Evolutionary conservation across 2,797 vertebrate genomes (phyloP).

Genomic region (Sebastes flavidus): DNA sequence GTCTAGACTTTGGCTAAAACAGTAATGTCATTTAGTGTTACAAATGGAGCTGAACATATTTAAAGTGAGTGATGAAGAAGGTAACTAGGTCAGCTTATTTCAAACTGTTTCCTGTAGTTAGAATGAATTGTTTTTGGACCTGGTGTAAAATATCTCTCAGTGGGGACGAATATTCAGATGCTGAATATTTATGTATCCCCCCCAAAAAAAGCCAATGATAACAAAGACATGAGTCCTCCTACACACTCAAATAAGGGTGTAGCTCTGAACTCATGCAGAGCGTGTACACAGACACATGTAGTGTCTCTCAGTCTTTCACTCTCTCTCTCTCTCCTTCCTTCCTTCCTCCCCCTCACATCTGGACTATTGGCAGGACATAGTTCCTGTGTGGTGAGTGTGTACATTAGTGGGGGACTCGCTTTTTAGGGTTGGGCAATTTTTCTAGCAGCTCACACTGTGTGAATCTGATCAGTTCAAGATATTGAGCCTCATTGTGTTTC

Average conservation of each 20-base stretch:
- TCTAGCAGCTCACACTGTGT: constrained; percentile 27
- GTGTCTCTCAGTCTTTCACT: constrained; percentile 12
- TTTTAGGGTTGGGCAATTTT: constrained; percentile 66
- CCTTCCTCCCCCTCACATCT: constrained; percentile 82
- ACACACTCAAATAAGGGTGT: constrained; percentile 54
- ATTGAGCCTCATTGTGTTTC: constrained; percentile 10
- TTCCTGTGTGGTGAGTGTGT: constrained; percentile 70
- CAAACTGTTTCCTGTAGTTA: constrained; percentile 35
- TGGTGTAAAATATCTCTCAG: constrained; percentile 24
- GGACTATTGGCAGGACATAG: constrained; percentile 67
- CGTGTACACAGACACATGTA: constrained; percentile 23
- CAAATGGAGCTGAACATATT: constrained; percentile 34
- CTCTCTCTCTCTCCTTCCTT: constrained; percentile 6
- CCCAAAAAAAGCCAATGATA: constrained; percentile 28
- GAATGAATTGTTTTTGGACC: constrained; percentile 33
- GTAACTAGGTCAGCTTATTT: constrained; percentile 32
- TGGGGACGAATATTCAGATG: constrained; percentile 34
- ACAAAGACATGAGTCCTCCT: constrained; percentile 45
- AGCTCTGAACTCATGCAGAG: constrained; percentile 44
- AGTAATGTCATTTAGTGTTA: constrained; percentile 1
- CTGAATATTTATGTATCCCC: constrained; percentile 40
- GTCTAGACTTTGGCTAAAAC: constrained; percentile 56
- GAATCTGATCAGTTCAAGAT: constrained; percentile 43
- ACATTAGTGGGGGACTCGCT: constrained; percentile 51
- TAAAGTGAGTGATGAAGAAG: constrained; percentile 14